A percentile compares a stretch with the other conserved stretches of the same genome.
These are phyloP conservation scores for Drosophila fungiperda DNA, from an alignment of 2,888 invertebrate species.

Conservation along the genomic window DNA sequence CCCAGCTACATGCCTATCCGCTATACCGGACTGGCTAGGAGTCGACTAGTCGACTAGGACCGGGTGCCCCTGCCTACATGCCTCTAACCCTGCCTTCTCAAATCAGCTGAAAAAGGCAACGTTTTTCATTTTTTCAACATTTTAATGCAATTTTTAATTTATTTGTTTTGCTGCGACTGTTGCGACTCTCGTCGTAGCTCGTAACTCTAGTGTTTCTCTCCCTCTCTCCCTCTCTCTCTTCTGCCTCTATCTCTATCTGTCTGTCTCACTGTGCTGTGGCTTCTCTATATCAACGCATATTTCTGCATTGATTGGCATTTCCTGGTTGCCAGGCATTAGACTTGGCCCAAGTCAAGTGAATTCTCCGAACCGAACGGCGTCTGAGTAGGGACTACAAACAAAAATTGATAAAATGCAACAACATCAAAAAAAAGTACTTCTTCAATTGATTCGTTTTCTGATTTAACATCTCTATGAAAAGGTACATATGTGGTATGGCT, in stretches of 20 bases:
- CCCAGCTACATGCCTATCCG: slow-evolving; percentile 42
- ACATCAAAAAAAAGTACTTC: slow-evolving; percentile 18
- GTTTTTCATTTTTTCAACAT: slow-evolving; percentile 80
- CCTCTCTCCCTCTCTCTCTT: too few relatives aligned
- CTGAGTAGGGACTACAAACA: slow-evolving; percentile 35
- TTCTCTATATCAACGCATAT: slow-evolving; percentile 72
- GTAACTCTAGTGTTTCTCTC: slow-evolving; percentile 31
- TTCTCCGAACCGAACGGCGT: slow-evolving; percentile 67
- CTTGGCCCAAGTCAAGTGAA: slow-evolving; percentile 77
- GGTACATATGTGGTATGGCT: slow-evolving; percentile 2
- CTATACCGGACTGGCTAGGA: slow-evolving; percentile 1
- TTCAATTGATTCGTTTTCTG: slow-evolving; percentile 31
- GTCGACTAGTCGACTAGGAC: slow-evolving; percentile 12
- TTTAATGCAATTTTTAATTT: slow-evolving; percentile 82
- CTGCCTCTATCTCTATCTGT: neutral
- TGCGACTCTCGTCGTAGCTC: slow-evolving; percentile 14
- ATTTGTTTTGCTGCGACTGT: slow-evolving; percentile 70
- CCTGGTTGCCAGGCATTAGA: slow-evolving; percentile 77
- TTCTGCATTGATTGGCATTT: slow-evolving; percentile 80
- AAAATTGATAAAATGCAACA: slow-evolving; percentile 4
- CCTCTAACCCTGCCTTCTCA: slow-evolving; percentile 18
- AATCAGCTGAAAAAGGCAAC: slow-evolving; percentile 77
- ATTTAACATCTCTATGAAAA: slow-evolving; percentile 34
- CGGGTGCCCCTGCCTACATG: slow-evolving; percentile 2
- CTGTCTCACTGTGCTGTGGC: slow-evolving; percentile 4